These are phyloP conservation scores for Smithornis capensis DNA, from an alignment of 2,113 vertebrate genomes.

Conservation along the genomic window DNA sequence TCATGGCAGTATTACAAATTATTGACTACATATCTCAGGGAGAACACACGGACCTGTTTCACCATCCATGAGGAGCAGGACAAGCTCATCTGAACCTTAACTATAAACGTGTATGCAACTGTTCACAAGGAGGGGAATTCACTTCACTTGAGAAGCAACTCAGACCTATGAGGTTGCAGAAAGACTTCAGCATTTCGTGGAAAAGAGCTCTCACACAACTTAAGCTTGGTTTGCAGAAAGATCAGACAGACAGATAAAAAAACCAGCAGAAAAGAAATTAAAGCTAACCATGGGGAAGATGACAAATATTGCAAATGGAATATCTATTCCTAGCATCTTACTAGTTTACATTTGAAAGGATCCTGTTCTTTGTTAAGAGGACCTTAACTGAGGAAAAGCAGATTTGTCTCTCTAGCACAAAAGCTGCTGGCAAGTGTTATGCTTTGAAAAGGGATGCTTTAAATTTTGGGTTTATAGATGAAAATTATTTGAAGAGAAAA, in stretches of 20 bases:
- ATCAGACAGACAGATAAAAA: neutral
- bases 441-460: constrained; percentile 33
- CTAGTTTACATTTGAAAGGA: constrained; percentile 59
- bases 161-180: neutral
- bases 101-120: neutral
- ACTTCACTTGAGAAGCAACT: neutral
- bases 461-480: constrained; percentile 50
- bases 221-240: neutral
- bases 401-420: constrained; percentile 32
- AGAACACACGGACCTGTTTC: neutral
- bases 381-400: constrained; percentile 59
- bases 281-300: neutral
- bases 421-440: constrained; percentile 35
- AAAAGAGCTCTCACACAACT: neutral
- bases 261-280: neutral
- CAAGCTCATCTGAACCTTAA: neutral
- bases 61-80: neutral
- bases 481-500: constrained; percentile 39
- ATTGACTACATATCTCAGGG: neutral
- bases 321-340: constrained; percentile 41
- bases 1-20: neutral
- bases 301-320: constrained; percentile 11
- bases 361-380: constrained; percentile 57
- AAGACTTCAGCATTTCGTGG: neutral
- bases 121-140: neutral